Evolutionary conservation across 2,113 vertebrate genomes (phyloP).

Genomic region (Actenoides lindsayi): DNA sequence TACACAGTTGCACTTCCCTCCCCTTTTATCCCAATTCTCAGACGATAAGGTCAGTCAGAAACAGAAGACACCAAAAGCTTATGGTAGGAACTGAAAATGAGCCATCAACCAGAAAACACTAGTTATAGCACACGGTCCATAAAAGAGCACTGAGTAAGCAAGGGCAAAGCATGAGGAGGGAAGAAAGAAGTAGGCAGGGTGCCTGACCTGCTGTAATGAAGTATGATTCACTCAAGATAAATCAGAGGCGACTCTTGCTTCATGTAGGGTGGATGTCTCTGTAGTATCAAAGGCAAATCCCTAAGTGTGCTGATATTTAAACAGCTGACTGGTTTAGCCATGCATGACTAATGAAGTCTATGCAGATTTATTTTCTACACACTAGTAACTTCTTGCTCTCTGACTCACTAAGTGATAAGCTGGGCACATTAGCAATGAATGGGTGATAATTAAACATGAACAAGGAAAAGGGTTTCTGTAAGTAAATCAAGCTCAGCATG

Average conservation of each 20-base stretch:
- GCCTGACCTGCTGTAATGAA: neutral
- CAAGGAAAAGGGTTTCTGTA: constrained; percentile 35
- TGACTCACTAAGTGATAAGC: constrained; percentile 62
- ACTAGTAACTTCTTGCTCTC: constrained; percentile 55
- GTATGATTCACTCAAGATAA: constrained; percentile 34
- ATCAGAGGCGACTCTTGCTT: constrained; percentile 41
- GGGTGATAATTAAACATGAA: constrained; percentile 60
- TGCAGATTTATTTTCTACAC: constrained; percentile 66
- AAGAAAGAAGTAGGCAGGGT: neutral
- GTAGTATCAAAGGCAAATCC: constrained; percentile 43
- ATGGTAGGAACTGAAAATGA: constrained; percentile 2
- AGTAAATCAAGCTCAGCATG: constrained; percentile 36
- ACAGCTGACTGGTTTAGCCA: constrained; percentile 50
- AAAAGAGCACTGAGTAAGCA: neutral
- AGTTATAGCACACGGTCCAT: neutral
- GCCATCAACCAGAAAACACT: neutral
- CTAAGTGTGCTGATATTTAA: constrained; percentile 37
- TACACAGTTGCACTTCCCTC: neutral
- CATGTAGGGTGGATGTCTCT: neutral
- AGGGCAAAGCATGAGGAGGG: neutral
- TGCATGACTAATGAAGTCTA: constrained; percentile 63
- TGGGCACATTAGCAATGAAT: constrained; percentile 51
- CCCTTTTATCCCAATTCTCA: neutral
- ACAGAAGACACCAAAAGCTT: neutral
- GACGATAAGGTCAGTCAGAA: neutral